Base-by-base conservation (phyloP, 2,113 vertebrate species). In the Eptatretus burgeri region DNA sequence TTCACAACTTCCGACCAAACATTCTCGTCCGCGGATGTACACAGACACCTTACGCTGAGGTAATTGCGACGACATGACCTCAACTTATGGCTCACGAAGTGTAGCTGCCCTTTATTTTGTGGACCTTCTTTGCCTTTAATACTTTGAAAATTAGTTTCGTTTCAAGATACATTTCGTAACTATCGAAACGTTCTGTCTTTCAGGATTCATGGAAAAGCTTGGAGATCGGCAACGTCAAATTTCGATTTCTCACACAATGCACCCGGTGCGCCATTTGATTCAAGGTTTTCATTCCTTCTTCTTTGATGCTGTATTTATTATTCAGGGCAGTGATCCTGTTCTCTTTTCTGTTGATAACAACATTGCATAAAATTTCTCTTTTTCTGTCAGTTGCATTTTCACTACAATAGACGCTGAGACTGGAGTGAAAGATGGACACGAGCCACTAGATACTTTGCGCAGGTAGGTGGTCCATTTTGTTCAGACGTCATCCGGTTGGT, bases 331-430 rank as follows among this genome's bases (percentile, higher is more conserved):
- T 41, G 27, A 41, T 41, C 3, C 27, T 41, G 27, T 41, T 41
- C 3, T 41, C 7, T 41, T 41, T 41, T 41, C 7, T 41, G 27
- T 41, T 41, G 27, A 41, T 41, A 41, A 41, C 27, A 41, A 41
- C 27, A 41, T 41, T 41, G 3, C 27, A 41, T 41, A 41, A 41
- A 41, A 41, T 41, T 41, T 41, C 27, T 41, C 27, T 41, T 41
- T 65, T 66, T 5, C 0, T 72, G 69, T 64, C 72, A 98, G 91
- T 67, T 98, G 91, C 69, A 51, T 93, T 70, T 69, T 93, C 66
- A 93, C 84, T 62, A 95, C 85, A 0, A 76, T 98, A 66, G 77
- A 98, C 73, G 86, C 89, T 13, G 79, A 88, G 68, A 93, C 83
- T 0, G 89, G 85, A 2, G 49, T 84, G n/a, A 74, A 84, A 1